Evolutionary conservation across 2,888 invertebrate species (phyloP).

Genomic region (Epicampocera succincta): DNA sequence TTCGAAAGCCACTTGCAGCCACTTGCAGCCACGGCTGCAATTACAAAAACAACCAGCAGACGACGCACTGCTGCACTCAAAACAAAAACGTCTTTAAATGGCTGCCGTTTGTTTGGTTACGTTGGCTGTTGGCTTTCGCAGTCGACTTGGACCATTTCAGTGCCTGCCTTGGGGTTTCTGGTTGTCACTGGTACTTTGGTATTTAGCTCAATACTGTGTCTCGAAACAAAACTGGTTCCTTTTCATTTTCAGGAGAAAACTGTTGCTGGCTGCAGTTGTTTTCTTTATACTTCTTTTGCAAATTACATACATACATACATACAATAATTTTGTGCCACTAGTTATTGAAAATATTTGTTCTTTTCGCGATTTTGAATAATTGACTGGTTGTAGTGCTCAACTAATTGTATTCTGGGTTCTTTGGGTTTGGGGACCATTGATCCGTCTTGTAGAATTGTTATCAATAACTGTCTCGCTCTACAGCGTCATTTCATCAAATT

Average conservation of each 20-base stretch:
- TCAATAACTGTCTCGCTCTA: too few species aligned
- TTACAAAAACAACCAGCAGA: background rate
- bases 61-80: constrained; percentile 13
- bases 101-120: constrained; percentile 4
- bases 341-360: too few species aligned
- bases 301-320: too few species aligned
- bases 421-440: too few species aligned
- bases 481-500: too few species aligned
- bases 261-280: constrained; percentile 7
- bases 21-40: too few species aligned
- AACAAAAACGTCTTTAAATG: constrained; percentile 30
- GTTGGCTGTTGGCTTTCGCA: constrained; percentile 2
- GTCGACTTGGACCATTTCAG: constrained; percentile 13
- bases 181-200: constrained; percentile 57
- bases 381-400: too few species aligned
- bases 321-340: background rate
- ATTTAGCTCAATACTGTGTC: constrained; percentile 67
- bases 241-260: constrained; percentile 58
- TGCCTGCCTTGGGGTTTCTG: constrained; percentile 23
- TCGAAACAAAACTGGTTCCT: constrained; percentile 65
- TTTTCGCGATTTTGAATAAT: too few species aligned
- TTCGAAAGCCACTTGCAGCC: background rate
- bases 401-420: too few species aligned
- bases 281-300: constrained; percentile 1
- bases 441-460: too few species aligned